These are phyloP conservation scores for Galerucella calmariensis DNA, from an alignment of 2,888 invertebrate species.

Conservation along the genomic window DNA sequence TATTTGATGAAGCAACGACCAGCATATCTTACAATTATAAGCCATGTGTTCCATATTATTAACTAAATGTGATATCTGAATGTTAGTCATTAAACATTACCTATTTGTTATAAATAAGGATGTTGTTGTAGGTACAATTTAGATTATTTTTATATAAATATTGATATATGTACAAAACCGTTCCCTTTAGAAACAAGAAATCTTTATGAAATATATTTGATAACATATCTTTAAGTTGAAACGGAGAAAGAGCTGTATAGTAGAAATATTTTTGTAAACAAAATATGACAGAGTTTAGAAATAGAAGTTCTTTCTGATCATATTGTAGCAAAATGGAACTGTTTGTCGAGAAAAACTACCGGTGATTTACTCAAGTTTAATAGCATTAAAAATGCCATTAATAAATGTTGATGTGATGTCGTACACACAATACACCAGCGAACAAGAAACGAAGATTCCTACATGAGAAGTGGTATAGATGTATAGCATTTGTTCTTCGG, in stretches of 20 bases:
- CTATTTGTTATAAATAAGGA: conserved; percentile 29
- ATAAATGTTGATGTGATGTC: background rate
- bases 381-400: background rate
- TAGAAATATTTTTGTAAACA: background rate
- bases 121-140: conserved; percentile 8
- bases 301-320: background rate
- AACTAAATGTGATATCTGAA: conserved; percentile 52
- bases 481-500: no score
- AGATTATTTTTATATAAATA: conserved; percentile 18
- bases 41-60: conserved; percentile 40
- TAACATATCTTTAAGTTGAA: background rate
- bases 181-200: conserved; percentile 13
- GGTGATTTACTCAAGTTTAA: background rate
- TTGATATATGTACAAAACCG: conserved; percentile 1
- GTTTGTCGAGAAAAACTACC: background rate
- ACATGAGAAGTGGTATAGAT: no score
- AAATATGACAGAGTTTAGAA: background rate
- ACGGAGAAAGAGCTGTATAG: background rate
- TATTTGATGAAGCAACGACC: conserved; percentile 16
- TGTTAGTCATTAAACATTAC: conserved; percentile 47
- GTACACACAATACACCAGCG: no score
- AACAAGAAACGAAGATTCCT: no score
- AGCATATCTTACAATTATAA: conserved; percentile 21
- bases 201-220: background rate
- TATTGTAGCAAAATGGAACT: background rate